Evolutionary conservation across 2,113 vertebrate genomes (phyloP), one percentile per base, ranked within the genome.

Genomic region (Danionella cerebrum): DNA sequence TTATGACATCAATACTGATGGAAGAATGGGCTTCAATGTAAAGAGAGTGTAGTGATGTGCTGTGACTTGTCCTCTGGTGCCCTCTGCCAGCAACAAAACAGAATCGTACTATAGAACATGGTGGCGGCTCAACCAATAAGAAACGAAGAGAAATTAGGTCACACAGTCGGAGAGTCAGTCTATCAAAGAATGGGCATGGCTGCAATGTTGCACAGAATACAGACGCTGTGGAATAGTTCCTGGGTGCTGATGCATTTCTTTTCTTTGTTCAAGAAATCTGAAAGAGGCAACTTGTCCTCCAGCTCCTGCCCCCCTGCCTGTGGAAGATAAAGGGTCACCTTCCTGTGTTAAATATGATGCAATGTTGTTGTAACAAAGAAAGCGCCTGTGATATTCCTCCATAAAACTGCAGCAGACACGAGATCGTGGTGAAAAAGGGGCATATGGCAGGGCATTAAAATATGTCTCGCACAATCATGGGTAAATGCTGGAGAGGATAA

Each of bases 31-130:
- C 5, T 3, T 1, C 29, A 33, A n/a, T n/a, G 29, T 3, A 3
- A 33, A 9, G 3, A 6, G 29, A 6, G 9, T 9, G 1, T 33
- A 33, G 19, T 50, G 24, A 25, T 11, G n/a, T 9, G 3, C 6
- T 39, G 47, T 36, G n/a, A 7, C 12, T 73, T 68, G 53, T 59
- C 80, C 85, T 88, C 74, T 88, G 83, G 84, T 88, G 84, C 86
- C 84, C 85, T 86, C 85, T 88, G 84, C 75, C 83, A 85, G 85
- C 84, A 83, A 87, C 77, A 69, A 78, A 76, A 80, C 81, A 84
- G 83, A 86, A 85, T n/a, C n/a, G n/a, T n/a, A n/a, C n/a, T n/a
- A 84, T 84, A 84, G 84, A 78, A 82, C 76, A 77, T 67, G 72
- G 80, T 76, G 78, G 78, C 58, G 66, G 19, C 69, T 81, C 71